Evolutionary conservation across 2,113 vertebrate genomes (phyloP), one percentile per base, ranked within the genome.

Genomic region (Osmerus eperlanus): DNA sequence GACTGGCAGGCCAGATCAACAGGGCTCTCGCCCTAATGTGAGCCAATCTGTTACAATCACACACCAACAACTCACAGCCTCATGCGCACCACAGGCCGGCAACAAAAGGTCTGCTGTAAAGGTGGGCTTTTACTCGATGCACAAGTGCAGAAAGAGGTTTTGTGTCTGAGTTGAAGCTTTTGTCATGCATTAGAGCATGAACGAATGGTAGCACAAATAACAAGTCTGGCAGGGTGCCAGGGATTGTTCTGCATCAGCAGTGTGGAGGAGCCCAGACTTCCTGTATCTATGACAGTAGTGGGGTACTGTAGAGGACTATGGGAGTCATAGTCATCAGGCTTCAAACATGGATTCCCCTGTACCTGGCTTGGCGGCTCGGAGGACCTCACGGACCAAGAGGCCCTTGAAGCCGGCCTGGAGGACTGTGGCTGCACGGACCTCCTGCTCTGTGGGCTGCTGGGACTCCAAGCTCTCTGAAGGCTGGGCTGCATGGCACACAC

Each of bases 361-460:
- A 88, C 87, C 87, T 73, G 85, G 73, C 84, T 82, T 83, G 47
- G 79, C 72, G 52, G 80, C 81, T 16, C 75, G 76, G 2, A 84
- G 63, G 63, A 90, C 69, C 81, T 82, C 56, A 59, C 83, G 85
- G 60, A 88, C 71, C 16, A 87, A 88, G 8, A 70, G 29, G 4
- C 89, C 87, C 86, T 80, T 90, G 87, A 91, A 91, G 56, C 70
- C 77, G 66, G 81, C 84, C 61, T 63, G 61, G 23, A 63, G 25
- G 61, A 62, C 28, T 25, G 14, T 63, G 25, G 15, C 61, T 16
- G 61, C 61, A 21, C 28, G 23, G 25, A 16, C 28, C 15, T 63
- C 61, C 61, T 63, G 23, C 61, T 63, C 67, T 15, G 6, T 86
- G 81, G 90, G 67, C 58, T 74, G 80, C 74, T 1, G 91, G 77